These are phyloP conservation scores for Eremobia ochroleuca DNA, from an alignment of 2,888 invertebrate species.

Conservation along the genomic window DNA sequence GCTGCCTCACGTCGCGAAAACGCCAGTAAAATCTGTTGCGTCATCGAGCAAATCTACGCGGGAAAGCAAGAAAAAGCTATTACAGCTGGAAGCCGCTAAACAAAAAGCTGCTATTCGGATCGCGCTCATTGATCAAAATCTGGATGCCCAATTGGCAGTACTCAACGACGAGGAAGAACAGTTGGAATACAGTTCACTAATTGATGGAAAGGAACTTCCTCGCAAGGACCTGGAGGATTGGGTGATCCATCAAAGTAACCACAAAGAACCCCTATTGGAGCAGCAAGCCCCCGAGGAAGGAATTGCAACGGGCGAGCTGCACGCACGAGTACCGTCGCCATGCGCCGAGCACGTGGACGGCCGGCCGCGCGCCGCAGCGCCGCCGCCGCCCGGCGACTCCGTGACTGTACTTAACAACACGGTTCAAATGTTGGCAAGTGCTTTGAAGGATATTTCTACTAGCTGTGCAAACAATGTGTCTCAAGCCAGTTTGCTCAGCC, in stretches of 20 bases:
- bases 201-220: slow-evolving; percentile 1
- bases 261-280: background rate
- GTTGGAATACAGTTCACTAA: slow-evolving; percentile 1
- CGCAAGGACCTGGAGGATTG: background rate
- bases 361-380: background rate
- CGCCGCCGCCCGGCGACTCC: background rate
- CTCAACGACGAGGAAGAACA: too few relatives aligned
- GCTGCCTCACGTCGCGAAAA: too few relatives aligned
- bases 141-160: too few relatives aligned
- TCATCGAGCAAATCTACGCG: too few relatives aligned
- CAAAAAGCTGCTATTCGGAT: too few relatives aligned
- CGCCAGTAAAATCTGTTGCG: too few relatives aligned
- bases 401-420: background rate
- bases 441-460: too few relatives aligned
- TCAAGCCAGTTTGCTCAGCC: too few relatives aligned
- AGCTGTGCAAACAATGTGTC: too few relatives aligned
- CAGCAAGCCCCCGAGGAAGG: slow-evolving; percentile 9
- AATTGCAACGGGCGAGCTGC: background rate
- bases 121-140: too few relatives aligned
- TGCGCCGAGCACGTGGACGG: background rate
- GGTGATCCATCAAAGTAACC: background rate
- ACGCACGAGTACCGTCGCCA: background rate
- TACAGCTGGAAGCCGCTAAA: too few relatives aligned
- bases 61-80: too few relatives aligned
- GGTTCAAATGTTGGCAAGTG: background rate